Base-by-base conservation (phyloP, 2,797 vertebrate genomes). In the Hyperoplus immaculatus region DNA sequence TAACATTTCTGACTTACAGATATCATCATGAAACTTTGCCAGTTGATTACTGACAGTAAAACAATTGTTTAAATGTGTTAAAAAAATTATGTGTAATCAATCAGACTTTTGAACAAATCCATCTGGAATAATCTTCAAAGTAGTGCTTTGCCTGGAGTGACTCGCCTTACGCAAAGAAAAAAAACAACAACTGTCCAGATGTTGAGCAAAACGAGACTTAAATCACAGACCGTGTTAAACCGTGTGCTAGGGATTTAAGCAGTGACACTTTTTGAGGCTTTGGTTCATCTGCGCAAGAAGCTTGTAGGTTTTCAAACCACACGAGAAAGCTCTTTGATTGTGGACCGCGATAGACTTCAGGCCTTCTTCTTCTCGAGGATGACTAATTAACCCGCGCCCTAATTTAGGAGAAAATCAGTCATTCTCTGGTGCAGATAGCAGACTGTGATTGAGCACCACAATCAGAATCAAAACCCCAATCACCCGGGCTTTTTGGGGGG, bases 381-480 rank as follows among this genome's bases (percentile, higher is more conserved):
- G 89, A 91, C 84, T 90, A 90, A 93, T 93, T 90, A 90, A 73
- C 84, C 29, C 62, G 66, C 60, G 67, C 49, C 75, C 87, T 87
- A 70, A 83, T 89, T 86, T 89, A 66, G 29, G 29, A 29, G 57
- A 89, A 57, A 88, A 89, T 87, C 86, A 87, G 74, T 82, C 82
- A 78, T 81, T 87, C 63, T 84, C 84, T 84, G 69, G 80, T 68
- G 66, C 13, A 21, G 70, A 82, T 29, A 63, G 49, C 82, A 66
- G 76, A 43, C 89, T 58, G 60, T 82, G 81, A 89, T 87, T 91
- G 91, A 84, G 88, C 65, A 71, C 77, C 76, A 84, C 85, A 89
- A 88, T 91, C 82, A 90, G 78, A 92, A 90, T 91, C 89, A 90
- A 83, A 78, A 29, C 29, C 76, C 84, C 86, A 88, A 88, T 92